Base-by-base conservation (phyloP, 2,797 vertebrate species). In the Sphaeramia orbicularis region DNA sequence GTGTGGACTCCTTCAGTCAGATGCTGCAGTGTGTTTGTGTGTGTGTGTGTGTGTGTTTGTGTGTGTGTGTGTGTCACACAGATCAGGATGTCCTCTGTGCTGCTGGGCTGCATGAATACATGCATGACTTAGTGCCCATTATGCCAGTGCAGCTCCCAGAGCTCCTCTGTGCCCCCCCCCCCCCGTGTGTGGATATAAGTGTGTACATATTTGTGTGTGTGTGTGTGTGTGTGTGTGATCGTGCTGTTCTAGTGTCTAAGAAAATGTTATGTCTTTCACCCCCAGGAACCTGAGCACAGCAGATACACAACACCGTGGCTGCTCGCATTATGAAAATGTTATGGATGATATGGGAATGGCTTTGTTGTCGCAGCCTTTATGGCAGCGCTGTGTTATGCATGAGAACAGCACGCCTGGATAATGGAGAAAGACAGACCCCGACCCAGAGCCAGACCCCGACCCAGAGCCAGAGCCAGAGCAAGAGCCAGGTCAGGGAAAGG, bases 21-120 rank as follows among this genome's bases (percentile, higher is more conserved):
- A n/a, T n/a, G n/a, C n/a, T n/a, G n/a, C n/a, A n/a, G n/a, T n/a
- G n/a, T n/a, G n/a, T n/a, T n/a, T n/a, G n/a, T n/a, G n/a, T n/a
- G n/a, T n/a, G n/a, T n/a, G n/a, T n/a, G n/a, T n/a, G n/a, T n/a
- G n/a, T n/a, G n/a, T n/a, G n/a, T n/a, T n/a, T n/a, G n/a, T n/a
- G n/a, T n/a, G n/a, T n/a, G n/a, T n/a, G n/a, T n/a, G n/a, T n/a
- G n/a, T n/a, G n/a, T 40, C 56, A 70, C 49, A 69, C 32, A 76
- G 69, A 76, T 72, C 69, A 80, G 63, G 61, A 64, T 79, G 62
- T 76, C 71, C 78, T 75, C 52, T 71, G 63, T 78, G 64, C 76
- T 47, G 49, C 74, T 62, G 80, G 38, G 52, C 48, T 37, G 40
- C 73, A 86, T 81, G 75, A 89, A 86, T 84, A 75, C 72, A 89